Evolutionary conservation across 1,140 invertebrate species (phyloP), one percentile per base, ranked within the genome.

Genomic region (Drosophila santomea): DNA sequence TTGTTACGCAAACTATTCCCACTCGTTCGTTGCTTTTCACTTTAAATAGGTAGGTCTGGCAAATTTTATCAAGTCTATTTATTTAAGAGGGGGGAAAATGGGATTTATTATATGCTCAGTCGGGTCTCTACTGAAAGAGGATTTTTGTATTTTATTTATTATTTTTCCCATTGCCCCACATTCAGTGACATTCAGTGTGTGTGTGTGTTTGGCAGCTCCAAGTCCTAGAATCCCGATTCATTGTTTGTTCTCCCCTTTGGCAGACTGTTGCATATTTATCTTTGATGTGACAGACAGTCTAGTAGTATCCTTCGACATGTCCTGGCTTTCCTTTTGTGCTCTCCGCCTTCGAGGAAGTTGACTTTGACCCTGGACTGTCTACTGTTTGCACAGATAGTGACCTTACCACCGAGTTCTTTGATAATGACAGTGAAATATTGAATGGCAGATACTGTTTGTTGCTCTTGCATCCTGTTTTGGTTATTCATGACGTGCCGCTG

Each of bases 401-500:
- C 41, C 41, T 52, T 72, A 20, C 41, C 41, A 59, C 15, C 32
- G 35, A 51, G 45, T 54, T 68, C 59, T 63, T 77, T 72, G 58
- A 81, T 76, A 81, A 71, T 75, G 79, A 81, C 71, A 83, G 58
- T 78, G 75, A 78, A 75, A 78, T 64, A 72, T 67, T 69, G 48
- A 48, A 58, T 61, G 48, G 14, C 51, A 36, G 67, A 69, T 71
- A 17, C 51, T 28, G 43, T 67, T 47, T 43, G 61, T 61, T 60
- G 68, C 55, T 56, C 4, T 69, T 71, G 68, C 25, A 20, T 32
- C 7, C 59, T 32, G n/a, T 14, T 38, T 82, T 77, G 59, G 41
- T 76, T 79, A 79, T 85, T 80, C 74, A 85, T 80, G 81, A 74
- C 32, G 10, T 51, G 28, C 2, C n/a, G 15, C 10, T 57, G 48